A percentile compares a stretch with the other conserved stretches of the same genome.
These are phyloP conservation scores for Excalfactoria chinensis DNA, from an alignment of 2,113 vertebrate species.

Conservation along the genomic window DNA sequence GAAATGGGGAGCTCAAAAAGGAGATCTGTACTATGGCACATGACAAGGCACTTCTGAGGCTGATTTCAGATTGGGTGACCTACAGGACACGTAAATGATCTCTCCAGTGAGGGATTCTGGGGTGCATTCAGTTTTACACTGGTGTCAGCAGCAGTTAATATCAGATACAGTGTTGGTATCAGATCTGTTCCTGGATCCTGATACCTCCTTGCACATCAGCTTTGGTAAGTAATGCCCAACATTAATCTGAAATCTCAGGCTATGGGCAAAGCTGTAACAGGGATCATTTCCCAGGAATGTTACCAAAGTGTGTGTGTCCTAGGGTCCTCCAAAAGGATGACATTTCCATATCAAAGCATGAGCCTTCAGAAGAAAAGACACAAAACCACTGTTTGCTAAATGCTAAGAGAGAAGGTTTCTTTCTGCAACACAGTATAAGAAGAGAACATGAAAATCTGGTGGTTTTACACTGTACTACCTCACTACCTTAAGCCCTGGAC, in stretches of 20 bases:
- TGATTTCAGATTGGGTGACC: rapidly evolving
- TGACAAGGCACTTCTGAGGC: neutral
- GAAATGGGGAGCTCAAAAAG: neutral
- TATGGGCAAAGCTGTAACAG: neutral
- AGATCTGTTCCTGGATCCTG: neutral
- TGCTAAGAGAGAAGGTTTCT: neutral
- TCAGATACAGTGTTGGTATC: rapidly evolving
- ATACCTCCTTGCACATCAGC: neutral
- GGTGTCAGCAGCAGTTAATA: neutral
- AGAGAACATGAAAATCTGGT: conserved; percentile 10
- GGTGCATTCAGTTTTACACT: too few relatives aligned
- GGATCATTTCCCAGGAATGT: neutral
- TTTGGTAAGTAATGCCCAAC: neutral
- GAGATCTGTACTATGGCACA: neutral
- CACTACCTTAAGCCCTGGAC: conserved; percentile 35
- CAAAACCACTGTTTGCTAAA: neutral
- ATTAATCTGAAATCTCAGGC: neutral
- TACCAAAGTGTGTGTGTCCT: neutral
- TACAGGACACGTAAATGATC: rapidly evolving
- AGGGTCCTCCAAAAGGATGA: neutral
- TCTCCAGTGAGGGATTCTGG: rapidly evolving
- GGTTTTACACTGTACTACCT: neutral
- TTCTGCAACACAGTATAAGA: neutral
- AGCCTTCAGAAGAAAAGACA: neutral
- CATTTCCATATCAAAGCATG: neutral